These are phyloP conservation scores for Camponotus fellah DNA, from an alignment of 2,888 invertebrate species.

Conservation along the genomic window DNA sequence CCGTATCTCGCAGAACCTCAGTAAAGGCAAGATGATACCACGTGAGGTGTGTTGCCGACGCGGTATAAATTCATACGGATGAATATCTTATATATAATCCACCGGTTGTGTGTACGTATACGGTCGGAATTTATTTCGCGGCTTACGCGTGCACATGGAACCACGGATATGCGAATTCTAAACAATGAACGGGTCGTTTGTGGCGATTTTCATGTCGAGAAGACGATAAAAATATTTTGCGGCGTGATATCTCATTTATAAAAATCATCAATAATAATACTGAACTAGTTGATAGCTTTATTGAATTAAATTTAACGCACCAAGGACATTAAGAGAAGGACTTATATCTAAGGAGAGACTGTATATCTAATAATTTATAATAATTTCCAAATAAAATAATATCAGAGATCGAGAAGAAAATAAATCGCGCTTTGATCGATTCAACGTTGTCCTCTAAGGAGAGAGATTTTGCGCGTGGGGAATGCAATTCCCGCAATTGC, in stretches of 20 bases:
- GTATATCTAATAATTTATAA: neutral
- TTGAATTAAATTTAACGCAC: neutral
- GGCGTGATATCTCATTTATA: neutral
- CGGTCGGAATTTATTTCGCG: constrained; percentile 42
- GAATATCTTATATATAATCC: constrained; percentile 56
- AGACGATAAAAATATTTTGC: neutral
- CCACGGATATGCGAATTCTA: neutral
- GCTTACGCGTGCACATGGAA: neutral
- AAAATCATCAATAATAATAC: neutral
- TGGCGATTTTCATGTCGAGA: constrained; percentile 8
- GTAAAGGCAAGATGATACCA: constrained; percentile 41
- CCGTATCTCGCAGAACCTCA: constrained; percentile 21
- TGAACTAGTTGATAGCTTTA: neutral
- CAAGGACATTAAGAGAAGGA: neutral
- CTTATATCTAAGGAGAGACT: no score
- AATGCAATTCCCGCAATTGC: constrained; percentile 55
- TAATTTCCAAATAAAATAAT: neutral
- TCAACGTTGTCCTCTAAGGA: constrained; percentile 8
- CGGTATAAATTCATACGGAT: constrained; percentile 48
- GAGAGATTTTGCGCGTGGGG: constrained; percentile 32
- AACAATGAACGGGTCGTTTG: constrained; percentile 15
- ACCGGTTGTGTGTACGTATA: constrained; percentile 3
- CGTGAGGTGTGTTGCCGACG: constrained; percentile 33
- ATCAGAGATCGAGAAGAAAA: constrained; percentile 2
- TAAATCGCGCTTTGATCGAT: constrained; percentile 40